Percentiles rank a stretch among this genome's conserved stretches.
Conservation (phyloP, 2,797 vertebrate species). For the Platyrinchus mystaceus region DNA sequence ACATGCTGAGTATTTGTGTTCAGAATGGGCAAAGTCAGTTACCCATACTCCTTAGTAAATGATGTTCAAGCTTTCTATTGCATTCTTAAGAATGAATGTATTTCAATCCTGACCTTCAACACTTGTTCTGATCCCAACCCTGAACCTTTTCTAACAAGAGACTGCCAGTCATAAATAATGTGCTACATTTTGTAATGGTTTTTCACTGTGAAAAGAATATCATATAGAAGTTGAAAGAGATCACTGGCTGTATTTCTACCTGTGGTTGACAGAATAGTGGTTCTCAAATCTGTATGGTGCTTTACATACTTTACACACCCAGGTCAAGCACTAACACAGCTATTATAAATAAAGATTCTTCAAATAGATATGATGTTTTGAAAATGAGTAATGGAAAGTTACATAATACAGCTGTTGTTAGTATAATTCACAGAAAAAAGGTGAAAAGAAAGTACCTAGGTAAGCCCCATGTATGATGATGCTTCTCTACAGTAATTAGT, state of each 20-base stretch:
- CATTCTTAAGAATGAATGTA: background rate
- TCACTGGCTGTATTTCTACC: background rate
- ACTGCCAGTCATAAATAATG: background rate
- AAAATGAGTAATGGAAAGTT: background rate
- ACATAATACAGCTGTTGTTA: background rate
- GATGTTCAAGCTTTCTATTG: background rate
- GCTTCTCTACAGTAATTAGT: background rate
- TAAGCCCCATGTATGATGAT: background rate
- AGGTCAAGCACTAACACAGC: background rate
- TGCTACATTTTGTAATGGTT: slow-evolving; percentile 11
- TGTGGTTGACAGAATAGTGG: slow-evolving; percentile 2
- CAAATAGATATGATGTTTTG: background rate
- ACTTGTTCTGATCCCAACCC: background rate
- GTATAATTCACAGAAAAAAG: background rate
- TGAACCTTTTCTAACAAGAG: background rate
- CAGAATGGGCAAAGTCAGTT: background rate
- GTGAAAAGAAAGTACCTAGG: background rate
- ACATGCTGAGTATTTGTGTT: background rate
- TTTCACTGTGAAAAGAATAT: background rate
- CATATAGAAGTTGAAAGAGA: background rate
- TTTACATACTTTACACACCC: background rate
- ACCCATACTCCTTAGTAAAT: background rate
- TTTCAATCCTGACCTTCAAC: slow-evolving; percentile 26
- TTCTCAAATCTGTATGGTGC: background rate
- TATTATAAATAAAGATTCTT: background rate